phyloP scores from a whole-genome alignment of 2,797 vertebrate species.

The Melopsittacus undulatus region DNA sequence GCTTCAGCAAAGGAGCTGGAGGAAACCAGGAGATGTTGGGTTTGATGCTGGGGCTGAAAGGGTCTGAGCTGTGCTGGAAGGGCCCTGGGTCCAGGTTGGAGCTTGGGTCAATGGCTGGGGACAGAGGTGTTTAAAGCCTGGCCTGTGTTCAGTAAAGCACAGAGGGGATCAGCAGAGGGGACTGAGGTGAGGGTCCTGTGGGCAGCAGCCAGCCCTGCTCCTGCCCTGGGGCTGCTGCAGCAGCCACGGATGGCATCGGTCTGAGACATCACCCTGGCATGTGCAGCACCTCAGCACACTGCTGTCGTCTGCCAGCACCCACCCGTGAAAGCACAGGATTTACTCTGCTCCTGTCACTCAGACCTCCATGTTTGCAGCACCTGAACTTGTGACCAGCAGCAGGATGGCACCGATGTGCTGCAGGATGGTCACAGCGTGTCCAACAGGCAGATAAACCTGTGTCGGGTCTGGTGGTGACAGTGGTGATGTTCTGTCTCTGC shows the following conservation, averaged over 20 bases:
- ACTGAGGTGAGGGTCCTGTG: background rate
- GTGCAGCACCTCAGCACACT: background rate
- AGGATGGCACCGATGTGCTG: background rate
- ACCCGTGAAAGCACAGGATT: background rate
- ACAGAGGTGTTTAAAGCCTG: background rate
- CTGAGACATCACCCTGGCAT: background rate
- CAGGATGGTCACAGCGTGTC: background rate
- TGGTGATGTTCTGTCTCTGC: slow-evolving; percentile 69
- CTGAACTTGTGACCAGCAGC: background rate
- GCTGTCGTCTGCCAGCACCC: background rate
- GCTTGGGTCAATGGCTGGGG: background rate
- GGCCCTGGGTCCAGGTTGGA: fast-evolving
- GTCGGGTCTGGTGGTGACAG: slow-evolving; percentile 70
- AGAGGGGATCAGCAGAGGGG: fast-evolving
- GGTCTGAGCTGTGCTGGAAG: background rate
- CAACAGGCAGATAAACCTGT: slow-evolving; percentile 20
- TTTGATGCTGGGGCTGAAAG: background rate
- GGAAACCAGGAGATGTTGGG: background rate
- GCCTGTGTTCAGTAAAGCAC: background rate
- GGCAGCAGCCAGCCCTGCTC: fast-evolving
- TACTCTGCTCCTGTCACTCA: background rate
- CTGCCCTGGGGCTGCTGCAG: background rate
- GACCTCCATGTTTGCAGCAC: background rate
- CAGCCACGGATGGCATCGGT: background rate
- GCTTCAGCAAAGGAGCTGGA: background rate